These are phyloP conservation scores for Cheilosia grossa DNA, from an alignment of 2,888 invertebrate genomes.

Conservation along the genomic window DNA sequence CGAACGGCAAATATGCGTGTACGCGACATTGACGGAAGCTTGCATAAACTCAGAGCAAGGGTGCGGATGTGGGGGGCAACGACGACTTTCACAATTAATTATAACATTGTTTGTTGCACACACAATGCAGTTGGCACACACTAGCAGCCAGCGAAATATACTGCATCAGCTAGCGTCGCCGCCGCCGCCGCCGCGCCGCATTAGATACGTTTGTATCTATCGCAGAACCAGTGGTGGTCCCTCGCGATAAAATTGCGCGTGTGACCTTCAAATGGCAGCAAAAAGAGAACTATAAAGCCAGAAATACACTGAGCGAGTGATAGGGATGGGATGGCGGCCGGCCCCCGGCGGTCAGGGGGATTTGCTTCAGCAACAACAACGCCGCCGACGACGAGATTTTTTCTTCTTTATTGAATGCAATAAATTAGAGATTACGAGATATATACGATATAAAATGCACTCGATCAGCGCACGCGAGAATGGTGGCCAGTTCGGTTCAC, in stretches of 20 bases:
- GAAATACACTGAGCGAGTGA: constrained; percentile 3
- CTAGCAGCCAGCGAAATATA: constrained; percentile 1
- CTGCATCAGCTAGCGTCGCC: neutral
- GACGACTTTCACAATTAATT: constrained; percentile 72
- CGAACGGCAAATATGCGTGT: constrained; percentile 28
- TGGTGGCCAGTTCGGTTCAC: constrained; percentile 57
- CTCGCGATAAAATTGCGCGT: constrained; percentile 69
- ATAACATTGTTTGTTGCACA: constrained; percentile 64
- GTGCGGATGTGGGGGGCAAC: neutral
- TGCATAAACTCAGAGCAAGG: constrained; percentile 41
- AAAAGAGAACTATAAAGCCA: constrained; percentile 28
- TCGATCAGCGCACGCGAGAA: constrained; percentile 71
- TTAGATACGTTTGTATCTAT: constrained; percentile 56
- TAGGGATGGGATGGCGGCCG: neutral
- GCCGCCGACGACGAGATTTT: constrained; percentile 65
- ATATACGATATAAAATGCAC: constrained; percentile 71
- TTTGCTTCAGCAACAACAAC: constrained; percentile 23
- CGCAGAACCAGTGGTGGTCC: constrained; percentile 55
- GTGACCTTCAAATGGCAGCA: constrained; percentile 73
- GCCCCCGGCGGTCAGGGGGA: constrained; percentile 12
- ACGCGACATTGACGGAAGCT: constrained; percentile 73
- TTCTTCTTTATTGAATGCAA: constrained; percentile 73
- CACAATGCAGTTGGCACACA: constrained; percentile 20
- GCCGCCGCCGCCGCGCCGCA: neutral
- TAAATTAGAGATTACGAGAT: constrained; percentile 74